Evolutionary conservation across 2,113 vertebrate genomes (phyloP), one percentile per base, ranked within the genome.

Genomic region (Spheniscus mendiculus): DNA sequence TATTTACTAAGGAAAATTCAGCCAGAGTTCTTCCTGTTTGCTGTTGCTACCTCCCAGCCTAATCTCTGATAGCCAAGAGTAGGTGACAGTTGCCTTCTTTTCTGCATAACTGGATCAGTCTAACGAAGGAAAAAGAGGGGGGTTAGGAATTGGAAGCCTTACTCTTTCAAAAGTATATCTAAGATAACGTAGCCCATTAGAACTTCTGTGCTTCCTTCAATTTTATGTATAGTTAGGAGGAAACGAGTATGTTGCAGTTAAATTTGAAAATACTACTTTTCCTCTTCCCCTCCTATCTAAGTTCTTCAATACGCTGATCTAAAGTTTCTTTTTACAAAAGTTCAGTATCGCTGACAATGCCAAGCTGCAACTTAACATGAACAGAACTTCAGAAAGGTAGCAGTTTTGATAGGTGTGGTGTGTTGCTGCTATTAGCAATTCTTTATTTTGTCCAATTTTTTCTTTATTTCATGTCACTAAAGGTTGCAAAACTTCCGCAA

Each of bases 401-500:
- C 84, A 18, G 66, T 77, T 86, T 58, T 58, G 44, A 32, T 71
- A 70, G 32, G 12, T 69, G 14, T 45, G 42, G 26, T 74, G 38
- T 83, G 73, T 72, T 76, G 40, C 63, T 77, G 91, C 90, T 83
- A 21, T 85, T 32, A 70, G 21, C 66, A 56, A 14, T 22, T 63
- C 56, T 70, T 76, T 56, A 12, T 82, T 90, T 74, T 91, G 72
- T 87, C 45, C 32, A 78, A 66, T 13, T 66, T 10, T 70, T 76
- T 32, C 36, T 92, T 73, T 53, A 32, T 87, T 81, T 93, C 10
- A 2, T 77, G 9, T 87, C 81, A 12, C 38, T 88, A 5, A 86
- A 99, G 99, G 98, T 99, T 94, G 96, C 98, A 96, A 99, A 99
- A 96, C 96, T 99, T 70, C 98, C 99, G 11, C 99, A 99, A 92